Base-by-base conservation (phyloP, 2,888 invertebrate species). In the Dromius quadrimaculatus region DNA sequence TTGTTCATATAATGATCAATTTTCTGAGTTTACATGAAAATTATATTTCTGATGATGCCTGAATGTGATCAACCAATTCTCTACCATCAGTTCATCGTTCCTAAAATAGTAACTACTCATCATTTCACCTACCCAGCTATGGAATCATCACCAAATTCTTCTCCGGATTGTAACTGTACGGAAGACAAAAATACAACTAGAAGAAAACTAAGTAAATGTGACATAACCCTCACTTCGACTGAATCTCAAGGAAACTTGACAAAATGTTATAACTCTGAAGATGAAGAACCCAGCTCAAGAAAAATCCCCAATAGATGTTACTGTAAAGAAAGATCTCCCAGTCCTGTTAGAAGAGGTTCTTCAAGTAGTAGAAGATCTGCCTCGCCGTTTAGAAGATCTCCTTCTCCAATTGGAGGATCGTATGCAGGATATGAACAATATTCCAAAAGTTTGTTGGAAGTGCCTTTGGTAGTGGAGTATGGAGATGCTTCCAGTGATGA, bases 401-500 rank as follows among this genome's bases (percentile, higher is more conserved):
- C 75, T 8, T 80, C 80, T 57, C 79, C 80, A 4, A 50, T 64
- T 28, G 15, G 72, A 78, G 79, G 3, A 76, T 78, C 54, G 62
- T 79, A 79, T 1, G 76, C 83, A 8, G 93, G 80, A 11, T 94
- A 94, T 78, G 91, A 91, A 74, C 92, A 92, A 81, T 93, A 94
- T 84, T 89, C 91, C 76, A 90, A 88, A 76, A 91, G 90, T 19
- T 81, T 94, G 63, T 82, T 93, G 74, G 89, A 92, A 78, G 93
- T 94, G 74, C 92, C 92, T 0, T 86, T 89, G 84, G 86, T 86
- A 23, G 84, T 89, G 73, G 95, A 95, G 78, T 95, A 92, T 81
- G 94, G 93, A 9, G 94, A 94, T 78, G 92, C 93, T n/a, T 93
- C 93, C 75, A 93, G 93, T 79, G 95, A 95, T 81, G 95, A 95